Base-by-base conservation (phyloP, 2,113 vertebrate genomes). In the Notothenia coriiceps region DNA sequence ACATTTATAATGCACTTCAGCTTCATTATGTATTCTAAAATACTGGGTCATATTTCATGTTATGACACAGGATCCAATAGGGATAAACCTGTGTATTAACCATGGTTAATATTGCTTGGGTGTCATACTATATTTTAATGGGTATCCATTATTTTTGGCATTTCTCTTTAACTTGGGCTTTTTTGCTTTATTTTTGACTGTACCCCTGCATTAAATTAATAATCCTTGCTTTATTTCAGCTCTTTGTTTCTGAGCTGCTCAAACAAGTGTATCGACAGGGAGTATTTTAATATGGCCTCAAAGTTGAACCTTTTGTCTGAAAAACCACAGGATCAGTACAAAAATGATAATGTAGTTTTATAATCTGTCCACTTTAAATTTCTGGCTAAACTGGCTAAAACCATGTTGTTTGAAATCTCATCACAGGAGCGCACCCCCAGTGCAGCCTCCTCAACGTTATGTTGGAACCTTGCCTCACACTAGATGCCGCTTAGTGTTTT, bases 1-100 rank as follows among this genome's bases (percentile, higher is more conserved):
- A 55, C 47, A 46, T 67, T 80, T 85, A 62, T 83, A 80, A 83
- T 77, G 47, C 33, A 75, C 76, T 84, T 77, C 61, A 68, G 79
- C 11, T 18, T 15, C 49, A 35, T 73, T 25, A 79, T 73, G n/a
- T 33, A 51, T 81, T 76, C 15, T 60, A 50, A n/a, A 79, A 43
- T 59, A 33, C 9, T 57, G 40, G 44, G 1, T 66, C 11, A 52
- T 69, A 65, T 33, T 67, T 84, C 43, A 71, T 17, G 43, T 47
- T 40, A 7, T 14, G 14, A 52, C 56, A 75, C 1, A 18, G 46
- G 11, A 13, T 22, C 40, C 49, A 43, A 33, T 18, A 25, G 14
- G 56, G 49, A 62, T 12, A 46, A 61, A 47, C 25, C 50, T 57
- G 3, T 47, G n/a, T 44, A 65, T 40, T 13, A 49, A 64, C 17